Evolutionary conservation across 2,797 vertebrate genomes (phyloP).

Genomic region (Chromis chromis): DNA sequence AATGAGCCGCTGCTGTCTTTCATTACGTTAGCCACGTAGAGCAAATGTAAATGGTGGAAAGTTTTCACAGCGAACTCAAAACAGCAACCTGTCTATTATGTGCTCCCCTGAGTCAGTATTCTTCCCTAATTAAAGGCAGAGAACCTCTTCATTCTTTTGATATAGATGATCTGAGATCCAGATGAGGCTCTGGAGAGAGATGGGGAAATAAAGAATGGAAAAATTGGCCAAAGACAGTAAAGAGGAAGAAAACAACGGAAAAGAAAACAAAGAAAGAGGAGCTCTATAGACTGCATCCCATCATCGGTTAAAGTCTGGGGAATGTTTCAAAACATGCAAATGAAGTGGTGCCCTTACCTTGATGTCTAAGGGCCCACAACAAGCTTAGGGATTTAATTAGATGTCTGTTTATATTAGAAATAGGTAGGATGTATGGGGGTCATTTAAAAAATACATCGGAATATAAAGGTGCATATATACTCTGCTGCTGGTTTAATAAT

Average conservation of each 20-base stretch:
- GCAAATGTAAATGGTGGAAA: slow-evolving; percentile 28
- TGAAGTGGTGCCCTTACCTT: slow-evolving; percentile 23
- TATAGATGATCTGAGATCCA: slow-evolving; percentile 41
- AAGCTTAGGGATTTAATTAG: slow-evolving; percentile 37
- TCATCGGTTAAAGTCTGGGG: slow-evolving; percentile 27
- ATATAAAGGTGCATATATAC: not conserved
- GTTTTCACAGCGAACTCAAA: slow-evolving; percentile 14
- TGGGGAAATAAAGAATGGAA: slow-evolving; percentile 18
- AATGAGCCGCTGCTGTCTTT: slow-evolving; percentile 22
- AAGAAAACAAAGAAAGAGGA: slow-evolving; percentile 27
- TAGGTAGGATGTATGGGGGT: not conserved
- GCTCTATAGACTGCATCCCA: slow-evolving; percentile 24
- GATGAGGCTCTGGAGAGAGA: slow-evolving; percentile 35
- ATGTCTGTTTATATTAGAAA: slow-evolving; percentile 34
- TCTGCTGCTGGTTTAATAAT: not conserved
- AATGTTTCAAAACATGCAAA: slow-evolving; percentile 47
- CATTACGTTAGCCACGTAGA: slow-evolving; percentile 27
- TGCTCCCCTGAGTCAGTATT: slow-evolving; percentile 31
- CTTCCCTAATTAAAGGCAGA: slow-evolving; percentile 44
- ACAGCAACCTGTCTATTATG: slow-evolving; percentile 25
- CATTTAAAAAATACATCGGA: not conserved
- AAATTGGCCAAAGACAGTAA: slow-evolving; percentile 16
- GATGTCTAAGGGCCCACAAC: slow-evolving; percentile 29
- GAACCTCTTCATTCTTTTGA: slow-evolving; percentile 50
- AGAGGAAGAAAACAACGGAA: slow-evolving; percentile 10